Conservation (phyloP, 2,888 invertebrate species). For the Suillia variegata region DNA sequence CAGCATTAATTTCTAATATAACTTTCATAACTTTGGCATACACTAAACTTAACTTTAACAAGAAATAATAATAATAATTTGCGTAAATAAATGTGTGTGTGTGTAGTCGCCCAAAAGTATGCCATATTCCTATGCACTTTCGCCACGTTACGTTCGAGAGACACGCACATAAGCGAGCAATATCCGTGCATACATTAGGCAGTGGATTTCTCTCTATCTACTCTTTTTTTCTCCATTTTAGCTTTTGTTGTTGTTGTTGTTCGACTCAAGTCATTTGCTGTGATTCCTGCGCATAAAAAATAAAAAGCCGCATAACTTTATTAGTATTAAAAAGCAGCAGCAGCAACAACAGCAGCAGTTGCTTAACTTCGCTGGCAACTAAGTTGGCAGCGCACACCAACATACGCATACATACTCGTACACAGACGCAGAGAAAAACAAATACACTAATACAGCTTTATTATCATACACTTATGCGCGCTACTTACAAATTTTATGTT, state of each 20-base stretch:
- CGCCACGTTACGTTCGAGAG: too few species aligned
- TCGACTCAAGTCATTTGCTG: neutral
- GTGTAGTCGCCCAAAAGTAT: neutral
- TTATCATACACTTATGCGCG: neutral
- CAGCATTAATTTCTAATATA: too few species aligned
- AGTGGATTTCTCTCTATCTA: too few species aligned
- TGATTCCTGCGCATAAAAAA: neutral
- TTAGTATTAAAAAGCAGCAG: neutral
- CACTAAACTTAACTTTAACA: too few species aligned
- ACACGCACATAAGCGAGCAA: neutral
- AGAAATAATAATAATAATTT: too few species aligned
- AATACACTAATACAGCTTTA: neutral
- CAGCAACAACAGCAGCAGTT: neutral
- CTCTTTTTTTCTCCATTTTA: too few species aligned
- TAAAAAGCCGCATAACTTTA: neutral
- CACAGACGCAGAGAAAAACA: constrained; percentile 1
- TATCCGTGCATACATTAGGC: neutral
- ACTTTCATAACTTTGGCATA: too few species aligned
- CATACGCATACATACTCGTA: neutral
- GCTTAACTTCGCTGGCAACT: neutral
- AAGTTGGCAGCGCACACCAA: neutral
- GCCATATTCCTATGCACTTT: neutral
- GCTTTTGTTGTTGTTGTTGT: neutral
- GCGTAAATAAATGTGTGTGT: too few species aligned
- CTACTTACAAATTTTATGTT: constrained; percentile 6